Evolutionary conservation across 2,797 vertebrate species (phyloP).

Genomic region (Malacoraja senta): DNA sequence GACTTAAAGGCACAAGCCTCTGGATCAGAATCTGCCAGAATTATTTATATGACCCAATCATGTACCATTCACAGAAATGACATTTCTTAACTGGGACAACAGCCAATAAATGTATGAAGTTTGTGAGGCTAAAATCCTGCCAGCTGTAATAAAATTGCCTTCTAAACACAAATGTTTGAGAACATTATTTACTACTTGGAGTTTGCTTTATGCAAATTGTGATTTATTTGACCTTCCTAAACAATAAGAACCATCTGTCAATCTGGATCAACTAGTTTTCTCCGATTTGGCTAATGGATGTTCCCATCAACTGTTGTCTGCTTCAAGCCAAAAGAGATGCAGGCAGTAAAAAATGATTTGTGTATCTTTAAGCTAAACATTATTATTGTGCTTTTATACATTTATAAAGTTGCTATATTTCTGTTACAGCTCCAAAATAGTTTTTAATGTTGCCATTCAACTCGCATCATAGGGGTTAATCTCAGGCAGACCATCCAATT

Average conservation of each 20-base stretch:
- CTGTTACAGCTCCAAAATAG: not conserved
- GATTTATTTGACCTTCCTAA: not conserved
- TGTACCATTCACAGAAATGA: not conserved
- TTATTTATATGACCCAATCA: not conserved
- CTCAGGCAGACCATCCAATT: not conserved
- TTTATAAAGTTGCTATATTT: not conserved
- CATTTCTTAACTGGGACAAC: not conserved
- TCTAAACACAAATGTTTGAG: not conserved
- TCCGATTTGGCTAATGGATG: not conserved
- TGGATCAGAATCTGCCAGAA: not conserved
- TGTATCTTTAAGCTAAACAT: not conserved
- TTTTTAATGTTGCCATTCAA: not conserved
- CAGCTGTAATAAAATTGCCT: not conserved
- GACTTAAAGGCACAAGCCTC: not conserved
- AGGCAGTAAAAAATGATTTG: not conserved
- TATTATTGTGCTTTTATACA: not conserved
- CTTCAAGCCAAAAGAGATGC: not conserved
- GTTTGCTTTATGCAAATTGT: not conserved
- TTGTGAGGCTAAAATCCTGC: not conserved
- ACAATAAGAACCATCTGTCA: not conserved
- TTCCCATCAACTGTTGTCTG: not conserved
- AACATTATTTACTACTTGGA: not conserved
- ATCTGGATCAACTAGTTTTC: not conserved
- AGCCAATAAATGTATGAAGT: not conserved
- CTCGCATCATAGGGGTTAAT: slow-evolving; percentile 28